Evolutionary conservation across 2,797 vertebrate species (phyloP), one percentile per base, ranked within the genome.

Genomic region (Cossypha dichroa): DNA sequence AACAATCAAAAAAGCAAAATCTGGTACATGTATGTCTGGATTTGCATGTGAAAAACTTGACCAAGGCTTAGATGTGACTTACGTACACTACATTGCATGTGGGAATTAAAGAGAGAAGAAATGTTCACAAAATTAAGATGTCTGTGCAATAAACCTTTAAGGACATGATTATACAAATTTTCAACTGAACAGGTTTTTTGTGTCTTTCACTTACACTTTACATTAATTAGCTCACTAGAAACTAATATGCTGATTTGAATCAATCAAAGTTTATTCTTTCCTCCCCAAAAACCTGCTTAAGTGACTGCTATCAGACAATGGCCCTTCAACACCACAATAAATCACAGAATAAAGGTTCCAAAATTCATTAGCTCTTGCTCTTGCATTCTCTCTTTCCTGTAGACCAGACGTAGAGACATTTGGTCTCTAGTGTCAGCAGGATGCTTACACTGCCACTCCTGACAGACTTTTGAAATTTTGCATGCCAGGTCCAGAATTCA

Each of bases 291-390:
- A 93, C 38, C 34, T 91, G 23, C n/a, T 95, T 93, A 93, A 87
- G 33, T 31, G 38, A 74, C 92, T 90, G 94, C 94, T 93, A 76
- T 92, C 70, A 96, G 83, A 93, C 74, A 94, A 45, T 85, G 77
- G n/a, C 51, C 87, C 69, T 96, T 97, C 43, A 95, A 33, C 78
- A 58, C n/a, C 6, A 14, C 56, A 93, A 89, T 90, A 95, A 97
- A 95, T 96, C 54, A 90, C 76, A 94, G 89, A 91, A 81, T 40
- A 96, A 89, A 79, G 60, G 41, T 92, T 96, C 46, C 0, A 1
- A 88, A 95, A 94, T 93, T 91, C 38, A 80, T 94, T 55, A 90
- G 56, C 25, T 81, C 90, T 94, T 83, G 23, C n/a, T 88, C 62
- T 92, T 45, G 29, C 81, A 66, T 93, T 70, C 31, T 64, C 36